phyloP scores from a whole-genome alignment of 2,797 vertebrate genomes.

The Allobates femoralis region DNA sequence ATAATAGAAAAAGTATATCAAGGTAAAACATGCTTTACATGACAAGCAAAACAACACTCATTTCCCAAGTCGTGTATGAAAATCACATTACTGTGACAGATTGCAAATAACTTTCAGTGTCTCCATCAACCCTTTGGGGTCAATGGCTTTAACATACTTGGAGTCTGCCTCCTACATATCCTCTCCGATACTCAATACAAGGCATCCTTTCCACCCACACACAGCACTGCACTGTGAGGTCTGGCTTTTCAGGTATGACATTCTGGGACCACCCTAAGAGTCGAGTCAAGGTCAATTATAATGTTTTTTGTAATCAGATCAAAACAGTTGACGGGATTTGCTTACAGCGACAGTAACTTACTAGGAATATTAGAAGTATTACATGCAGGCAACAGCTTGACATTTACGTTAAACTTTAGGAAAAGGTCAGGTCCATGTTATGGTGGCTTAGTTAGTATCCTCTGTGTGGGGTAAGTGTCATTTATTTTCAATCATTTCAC shows the following conservation, averaged over 20 bases:
- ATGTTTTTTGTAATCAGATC: slow-evolving; percentile 80
- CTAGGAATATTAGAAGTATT: slow-evolving; percentile 16
- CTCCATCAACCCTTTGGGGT: slow-evolving; percentile 65
- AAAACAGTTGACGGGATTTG: slow-evolving; percentile 68
- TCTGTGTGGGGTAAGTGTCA: slow-evolving; percentile 14
- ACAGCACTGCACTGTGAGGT: slow-evolving; percentile 73
- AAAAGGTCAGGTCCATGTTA: slow-evolving; percentile 25
- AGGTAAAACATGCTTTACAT: slow-evolving; percentile 22
- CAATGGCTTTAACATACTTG: slow-evolving; percentile 69
- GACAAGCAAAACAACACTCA: slow-evolving; percentile 58
- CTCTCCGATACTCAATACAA: slow-evolving; percentile 74
- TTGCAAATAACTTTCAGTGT: slow-evolving; percentile 70
- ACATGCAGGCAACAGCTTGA: slow-evolving; percentile 1
- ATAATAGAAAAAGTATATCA: not conserved
- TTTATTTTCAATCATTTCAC: slow-evolving; percentile 40
- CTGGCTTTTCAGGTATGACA: slow-evolving; percentile 81
- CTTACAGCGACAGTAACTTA: slow-evolving; percentile 43
- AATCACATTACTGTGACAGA: slow-evolving; percentile 64
- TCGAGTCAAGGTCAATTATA: slow-evolving; percentile 77
- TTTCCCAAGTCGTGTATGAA: slow-evolving; percentile 65
- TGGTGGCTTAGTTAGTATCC: slow-evolving; percentile 11
- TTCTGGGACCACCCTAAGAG: slow-evolving; percentile 82
- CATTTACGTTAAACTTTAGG: slow-evolving; percentile 10
- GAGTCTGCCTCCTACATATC: slow-evolving; percentile 65
- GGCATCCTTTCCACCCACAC: slow-evolving; percentile 74